Evolutionary conservation across 2,797 vertebrate species (phyloP).

Genomic region (Todus mexicanus): DNA sequence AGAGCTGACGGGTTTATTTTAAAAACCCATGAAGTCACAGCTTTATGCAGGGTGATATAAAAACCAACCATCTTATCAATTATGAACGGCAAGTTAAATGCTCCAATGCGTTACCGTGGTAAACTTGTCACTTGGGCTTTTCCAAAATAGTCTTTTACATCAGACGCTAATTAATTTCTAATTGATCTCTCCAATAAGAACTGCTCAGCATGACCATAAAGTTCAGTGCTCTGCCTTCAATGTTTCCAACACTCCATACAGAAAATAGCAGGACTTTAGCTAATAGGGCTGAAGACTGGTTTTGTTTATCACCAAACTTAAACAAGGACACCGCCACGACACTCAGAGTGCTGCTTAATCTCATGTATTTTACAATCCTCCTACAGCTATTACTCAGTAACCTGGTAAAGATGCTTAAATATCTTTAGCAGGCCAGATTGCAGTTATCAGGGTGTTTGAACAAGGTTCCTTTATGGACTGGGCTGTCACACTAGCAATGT

Average conservation of each 20-base stretch:
- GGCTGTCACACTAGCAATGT: background rate
- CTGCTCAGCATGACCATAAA: background rate
- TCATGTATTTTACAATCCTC: background rate
- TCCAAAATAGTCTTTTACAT: background rate
- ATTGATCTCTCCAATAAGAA: background rate
- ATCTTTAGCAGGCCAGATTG: background rate
- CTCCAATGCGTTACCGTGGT: background rate
- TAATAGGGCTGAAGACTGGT: background rate
- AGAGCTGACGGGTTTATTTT: background rate
- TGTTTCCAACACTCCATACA: background rate
- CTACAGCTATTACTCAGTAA: background rate
- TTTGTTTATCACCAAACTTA: background rate
- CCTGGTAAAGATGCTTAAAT: background rate
- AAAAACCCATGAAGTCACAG: background rate
- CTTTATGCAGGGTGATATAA: background rate
- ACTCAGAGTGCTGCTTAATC: background rate
- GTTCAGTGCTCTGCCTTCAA: background rate
- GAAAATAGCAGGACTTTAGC: background rate
- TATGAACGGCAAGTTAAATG: background rate
- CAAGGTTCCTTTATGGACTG: background rate
- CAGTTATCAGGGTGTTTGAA: background rate
- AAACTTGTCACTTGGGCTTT: background rate
- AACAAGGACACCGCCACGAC: background rate
- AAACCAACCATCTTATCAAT: background rate
- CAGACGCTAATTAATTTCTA: slow-evolving; percentile 1